Evolutionary conservation across 2,888 invertebrate species (phyloP).

Genomic region (Euplexia lucipara): DNA sequence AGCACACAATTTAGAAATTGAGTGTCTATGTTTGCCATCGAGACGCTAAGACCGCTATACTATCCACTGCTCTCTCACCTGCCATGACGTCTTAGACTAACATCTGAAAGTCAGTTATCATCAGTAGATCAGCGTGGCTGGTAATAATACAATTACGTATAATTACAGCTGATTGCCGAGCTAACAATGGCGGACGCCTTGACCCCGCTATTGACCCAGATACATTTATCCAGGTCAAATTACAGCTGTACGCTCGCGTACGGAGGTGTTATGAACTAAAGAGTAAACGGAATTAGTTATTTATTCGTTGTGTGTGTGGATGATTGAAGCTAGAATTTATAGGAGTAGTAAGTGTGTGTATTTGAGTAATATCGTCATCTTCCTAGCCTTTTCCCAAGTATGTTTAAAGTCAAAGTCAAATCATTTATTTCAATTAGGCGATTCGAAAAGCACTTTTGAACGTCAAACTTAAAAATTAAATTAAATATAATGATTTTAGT

Average conservation of each 20-base stretch:
- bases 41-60: too few relatives aligned
- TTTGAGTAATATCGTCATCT: too few relatives aligned
- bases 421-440: too few relatives aligned
- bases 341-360: neutral
- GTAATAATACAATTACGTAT: conserved; percentile 64
- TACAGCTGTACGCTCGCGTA: conserved; percentile 69
- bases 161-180: conserved; percentile 68
- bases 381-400: too few relatives aligned
- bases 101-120: conserved; percentile 28
- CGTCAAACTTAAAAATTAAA: too few relatives aligned
- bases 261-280: conserved; percentile 56
- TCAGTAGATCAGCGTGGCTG: conserved; percentile 39
- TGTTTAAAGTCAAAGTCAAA: too few relatives aligned
- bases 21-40: too few relatives aligned
- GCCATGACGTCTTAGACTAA: neutral
- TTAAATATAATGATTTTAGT: too few relatives aligned
- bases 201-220: conserved; percentile 78
- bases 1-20: too few relatives aligned
- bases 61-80: too few relatives aligned
- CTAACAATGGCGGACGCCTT: conserved; percentile 73
- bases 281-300: conserved; percentile 34
- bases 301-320: conserved; percentile 18
- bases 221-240: conserved; percentile 73
- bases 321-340: conserved; percentile 10
- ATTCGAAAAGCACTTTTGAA: too few relatives aligned